These are phyloP conservation scores for Pachyuromys duprasi DNA, from an alignment of 2,797 vertebrate species.

Conservation along the genomic window DNA sequence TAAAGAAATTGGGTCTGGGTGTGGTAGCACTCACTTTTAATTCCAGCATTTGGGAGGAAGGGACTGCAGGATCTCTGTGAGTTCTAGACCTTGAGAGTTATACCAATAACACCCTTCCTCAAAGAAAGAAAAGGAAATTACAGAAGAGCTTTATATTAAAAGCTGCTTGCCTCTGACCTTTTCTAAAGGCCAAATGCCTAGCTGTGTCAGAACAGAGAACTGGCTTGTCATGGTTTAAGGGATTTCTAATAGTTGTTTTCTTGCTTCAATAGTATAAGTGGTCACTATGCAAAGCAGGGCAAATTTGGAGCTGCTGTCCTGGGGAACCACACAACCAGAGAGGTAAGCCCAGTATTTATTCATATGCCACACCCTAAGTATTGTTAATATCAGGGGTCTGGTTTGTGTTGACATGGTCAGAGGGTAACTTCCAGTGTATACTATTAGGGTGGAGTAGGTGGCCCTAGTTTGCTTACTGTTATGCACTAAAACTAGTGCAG, in stretches of 20 bases:
- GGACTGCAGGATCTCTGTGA: neutral
- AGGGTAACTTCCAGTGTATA: slow-evolving; percentile 4
- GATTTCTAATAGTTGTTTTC: slow-evolving; percentile 35
- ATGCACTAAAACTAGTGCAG: slow-evolving; percentile 25
- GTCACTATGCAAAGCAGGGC: slow-evolving; percentile 96
- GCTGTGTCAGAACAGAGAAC: neutral
- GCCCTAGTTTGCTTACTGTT: neutral
- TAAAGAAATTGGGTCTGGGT: neutral
- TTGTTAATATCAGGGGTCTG: neutral
- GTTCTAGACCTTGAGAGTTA: neutral
- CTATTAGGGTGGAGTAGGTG: slow-evolving; percentile 14
- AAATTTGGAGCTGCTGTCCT: slow-evolving; percentile 96
- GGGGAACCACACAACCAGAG: slow-evolving; percentile 92
- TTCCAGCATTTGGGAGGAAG: neutral
- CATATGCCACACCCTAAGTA: neutral
- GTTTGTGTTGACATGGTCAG: neutral
- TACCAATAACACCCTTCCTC: neutral
- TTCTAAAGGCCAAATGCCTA: slow-evolving; percentile 12
- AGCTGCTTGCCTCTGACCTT: slow-evolving; percentile 1
- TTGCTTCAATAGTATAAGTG: slow-evolving; percentile 90
- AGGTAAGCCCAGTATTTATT: slow-evolving; percentile 87
- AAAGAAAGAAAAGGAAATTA: neutral
- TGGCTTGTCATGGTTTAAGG: slow-evolving; percentile 27
- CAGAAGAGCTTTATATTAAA: slow-evolving; percentile 29
- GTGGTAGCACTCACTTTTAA: neutral